Evolutionary conservation across 92 coral and sea anemone species (phyloP).

Genomic region (Micromussa lordhowensis): DNA sequence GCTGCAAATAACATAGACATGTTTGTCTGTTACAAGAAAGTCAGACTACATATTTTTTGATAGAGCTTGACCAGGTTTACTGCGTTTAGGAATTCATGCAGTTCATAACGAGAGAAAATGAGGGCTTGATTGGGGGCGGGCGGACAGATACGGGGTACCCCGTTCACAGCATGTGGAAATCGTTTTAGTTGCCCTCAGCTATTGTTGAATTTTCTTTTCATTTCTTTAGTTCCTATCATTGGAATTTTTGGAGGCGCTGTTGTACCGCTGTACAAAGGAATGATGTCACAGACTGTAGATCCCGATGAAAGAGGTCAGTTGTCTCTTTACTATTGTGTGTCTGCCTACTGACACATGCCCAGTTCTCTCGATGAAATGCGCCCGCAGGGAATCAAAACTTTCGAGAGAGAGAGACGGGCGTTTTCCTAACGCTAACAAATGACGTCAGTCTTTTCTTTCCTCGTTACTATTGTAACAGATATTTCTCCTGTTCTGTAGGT

Average conservation of each 20-base stretch:
- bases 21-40: too few relatives aligned
- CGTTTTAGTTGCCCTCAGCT: background rate
- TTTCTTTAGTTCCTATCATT: slow-evolving; percentile 66
- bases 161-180: background rate
- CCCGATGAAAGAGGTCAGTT: slow-evolving; percentile 79
- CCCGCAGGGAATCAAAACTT: too few relatives aligned
- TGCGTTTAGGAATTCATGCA: too few relatives aligned
- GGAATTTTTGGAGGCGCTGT: slow-evolving; percentile 72
- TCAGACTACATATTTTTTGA: too few relatives aligned
- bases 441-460: background rate
- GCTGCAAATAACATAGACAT: too few relatives aligned
- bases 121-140: too few relatives aligned
- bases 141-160: too few relatives aligned
- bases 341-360: too few relatives aligned
- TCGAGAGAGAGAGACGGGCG: background rate
- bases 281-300: slow-evolving; percentile 77
- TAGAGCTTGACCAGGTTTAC: too few relatives aligned
- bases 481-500: slow-evolving; percentile 47
- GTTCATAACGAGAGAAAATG: too few relatives aligned
- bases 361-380: too few relatives aligned
- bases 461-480: background rate
- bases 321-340: background rate
- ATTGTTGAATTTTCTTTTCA: background rate
- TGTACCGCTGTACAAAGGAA: slow-evolving; percentile 81
- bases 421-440: background rate